A percentile compares a stretch with the other conserved stretches of the same genome.
phyloP scores from a whole-genome alignment of 2,888 invertebrate species.

The Seladonia tumulorum region DNA sequence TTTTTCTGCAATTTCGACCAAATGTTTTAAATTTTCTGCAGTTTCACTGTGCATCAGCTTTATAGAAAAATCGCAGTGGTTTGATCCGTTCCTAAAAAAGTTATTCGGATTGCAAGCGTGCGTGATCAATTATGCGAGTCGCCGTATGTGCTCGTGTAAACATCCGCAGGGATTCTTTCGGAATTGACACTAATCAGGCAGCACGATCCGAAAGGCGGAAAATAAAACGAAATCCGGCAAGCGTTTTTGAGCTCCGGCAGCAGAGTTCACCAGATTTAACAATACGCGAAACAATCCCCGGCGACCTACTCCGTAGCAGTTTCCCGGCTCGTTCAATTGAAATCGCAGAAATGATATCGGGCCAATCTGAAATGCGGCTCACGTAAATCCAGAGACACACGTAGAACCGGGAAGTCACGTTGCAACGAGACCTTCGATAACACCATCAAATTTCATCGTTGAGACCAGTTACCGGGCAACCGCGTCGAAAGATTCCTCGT shows the following conservation, averaged over 20 bases:
- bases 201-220: background rate
- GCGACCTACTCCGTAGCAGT: conserved; percentile 16
- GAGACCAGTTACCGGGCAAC: conserved; percentile 16
- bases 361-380: conserved; percentile 41
- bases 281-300: conserved; percentile 17
- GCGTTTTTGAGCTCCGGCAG: background rate
- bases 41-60: background rate
- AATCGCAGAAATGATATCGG: conserved; percentile 48
- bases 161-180: background rate
- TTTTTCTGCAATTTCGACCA: background rate
- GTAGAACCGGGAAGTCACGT: conserved; percentile 47
- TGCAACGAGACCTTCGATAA: conserved; percentile 37
- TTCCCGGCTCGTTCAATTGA: conserved; percentile 37
- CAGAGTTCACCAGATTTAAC: conserved; percentile 22
- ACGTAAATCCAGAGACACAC: conserved; percentile 54
- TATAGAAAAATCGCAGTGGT: background rate
- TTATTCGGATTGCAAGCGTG: background rate
- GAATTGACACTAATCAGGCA: background rate
- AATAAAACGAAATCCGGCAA: background rate
- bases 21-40: background rate
- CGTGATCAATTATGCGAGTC: background rate
- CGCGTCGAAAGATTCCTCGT: background rate
- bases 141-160: background rate
- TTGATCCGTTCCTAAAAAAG: background rate
- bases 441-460: conserved; percentile 50